Evolutionary conservation across 2,888 invertebrate species (phyloP).

Genomic region (Helobdella robusta): DNA sequence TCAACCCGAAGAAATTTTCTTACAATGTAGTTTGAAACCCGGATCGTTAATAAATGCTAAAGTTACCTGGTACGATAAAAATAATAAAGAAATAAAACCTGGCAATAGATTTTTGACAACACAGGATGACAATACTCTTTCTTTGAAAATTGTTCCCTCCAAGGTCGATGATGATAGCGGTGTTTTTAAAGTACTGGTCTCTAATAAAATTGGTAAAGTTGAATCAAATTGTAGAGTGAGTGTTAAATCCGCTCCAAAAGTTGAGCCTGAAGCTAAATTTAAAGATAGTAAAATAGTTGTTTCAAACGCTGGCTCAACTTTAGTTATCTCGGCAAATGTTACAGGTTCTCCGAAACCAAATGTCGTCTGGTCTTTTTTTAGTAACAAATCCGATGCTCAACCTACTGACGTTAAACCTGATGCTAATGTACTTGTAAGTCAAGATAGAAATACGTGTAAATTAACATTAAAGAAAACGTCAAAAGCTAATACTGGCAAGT

Average conservation of each 20-base stretch:
- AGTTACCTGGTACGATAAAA: slow-evolving; percentile 49
- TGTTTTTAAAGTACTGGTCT: slow-evolving; percentile 71
- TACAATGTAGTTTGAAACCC: slow-evolving; percentile 33
- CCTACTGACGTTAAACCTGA: slow-evolving; percentile 26
- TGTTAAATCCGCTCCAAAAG: slow-evolving; percentile 54
- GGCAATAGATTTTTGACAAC: slow-evolving; percentile 54
- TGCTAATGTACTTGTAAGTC: slow-evolving; percentile 29
- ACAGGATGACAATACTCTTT: slow-evolving; percentile 53
- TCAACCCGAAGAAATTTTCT: slow-evolving; percentile 30
- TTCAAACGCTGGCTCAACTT: slow-evolving; percentile 53
- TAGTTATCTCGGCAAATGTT: slow-evolving; percentile 54
- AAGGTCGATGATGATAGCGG: slow-evolving; percentile 60
- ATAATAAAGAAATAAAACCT: slow-evolving; percentile 55
- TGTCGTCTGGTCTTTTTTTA: slow-evolving; percentile 63
- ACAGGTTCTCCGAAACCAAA: slow-evolving; percentile 65
- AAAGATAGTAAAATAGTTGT: slow-evolving; percentile 57
- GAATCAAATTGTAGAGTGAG: slow-evolving; percentile 61
- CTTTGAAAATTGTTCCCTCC: slow-evolving; percentile 58
- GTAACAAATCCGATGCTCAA: slow-evolving; percentile 48
- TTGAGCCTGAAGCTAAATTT: slow-evolving; percentile 61
- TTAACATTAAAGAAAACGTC: slow-evolving; percentile 53
- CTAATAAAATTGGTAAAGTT: slow-evolving; percentile 70
- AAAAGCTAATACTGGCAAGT: slow-evolving; percentile 67
- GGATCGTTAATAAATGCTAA: slow-evolving; percentile 32
- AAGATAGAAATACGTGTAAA: slow-evolving; percentile 29